phyloP scores from a whole-genome alignment of 2,113 vertebrate genomes.

The Synchiropus splendidus region DNA sequence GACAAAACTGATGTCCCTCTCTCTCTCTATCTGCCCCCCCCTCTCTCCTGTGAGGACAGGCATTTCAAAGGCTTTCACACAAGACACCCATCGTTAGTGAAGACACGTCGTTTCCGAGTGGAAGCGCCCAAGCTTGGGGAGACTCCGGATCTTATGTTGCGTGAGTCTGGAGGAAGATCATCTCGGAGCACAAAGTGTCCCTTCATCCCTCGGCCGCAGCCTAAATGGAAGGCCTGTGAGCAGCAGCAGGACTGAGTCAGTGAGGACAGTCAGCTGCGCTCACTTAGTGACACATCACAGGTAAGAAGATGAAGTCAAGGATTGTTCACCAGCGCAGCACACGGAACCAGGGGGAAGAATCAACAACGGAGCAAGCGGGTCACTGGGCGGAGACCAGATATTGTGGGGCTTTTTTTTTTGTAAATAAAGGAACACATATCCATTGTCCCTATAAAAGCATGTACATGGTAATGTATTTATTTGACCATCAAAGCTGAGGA shows the following conservation, averaged over 20 bases:
- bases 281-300: constrained; percentile 24
- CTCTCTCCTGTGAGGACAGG: constrained; percentile 20
- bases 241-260: constrained; percentile 27
- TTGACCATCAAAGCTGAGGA: too few species aligned
- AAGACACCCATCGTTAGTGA: constrained; percentile 42
- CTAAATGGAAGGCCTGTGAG: constrained; percentile 64
- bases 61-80: constrained; percentile 46
- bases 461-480: too few species aligned
- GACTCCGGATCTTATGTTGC: constrained; percentile 57
- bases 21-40: constrained; percentile 5
- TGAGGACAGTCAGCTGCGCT: constrained; percentile 52
- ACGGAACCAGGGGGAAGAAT: neutral
- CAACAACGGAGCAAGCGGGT: too few species aligned
- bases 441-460: too few species aligned
- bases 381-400: too few species aligned
- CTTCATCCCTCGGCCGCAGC: constrained; percentile 52
- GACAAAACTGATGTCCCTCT: constrained; percentile 19
- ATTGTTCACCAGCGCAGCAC: too few species aligned
- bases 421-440: too few species aligned
- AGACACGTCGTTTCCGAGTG: constrained; percentile 61
- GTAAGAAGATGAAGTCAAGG: constrained; percentile 14
- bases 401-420: too few species aligned
- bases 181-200: constrained; percentile 56
- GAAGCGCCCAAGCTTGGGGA: constrained; percentile 46
- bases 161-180: constrained; percentile 38